Conservation (phyloP, 2,797 vertebrate species). For the Microchirus variegatus region DNA sequence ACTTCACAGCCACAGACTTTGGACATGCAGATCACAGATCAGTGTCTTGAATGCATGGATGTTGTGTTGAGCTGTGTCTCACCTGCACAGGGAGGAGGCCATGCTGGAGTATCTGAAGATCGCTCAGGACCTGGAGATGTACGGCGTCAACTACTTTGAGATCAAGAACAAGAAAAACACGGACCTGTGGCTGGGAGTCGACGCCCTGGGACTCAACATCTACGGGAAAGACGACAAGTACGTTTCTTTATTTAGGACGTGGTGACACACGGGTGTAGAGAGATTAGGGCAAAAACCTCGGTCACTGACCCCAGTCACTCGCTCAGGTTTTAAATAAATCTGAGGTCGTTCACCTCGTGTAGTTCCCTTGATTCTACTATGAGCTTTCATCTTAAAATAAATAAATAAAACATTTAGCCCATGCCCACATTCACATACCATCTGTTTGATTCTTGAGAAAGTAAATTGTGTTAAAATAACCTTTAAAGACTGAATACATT, state of each 20-base stretch:
- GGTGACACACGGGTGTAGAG: conserved; percentile 7
- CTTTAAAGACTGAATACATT: too few species aligned
- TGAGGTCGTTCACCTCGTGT: too few species aligned
- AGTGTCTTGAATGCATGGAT: too few species aligned
- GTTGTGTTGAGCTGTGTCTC: not conserved
- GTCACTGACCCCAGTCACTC: conserved; percentile 45
- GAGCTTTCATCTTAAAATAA: too few species aligned
- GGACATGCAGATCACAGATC: too few species aligned
- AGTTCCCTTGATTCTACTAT: too few species aligned
- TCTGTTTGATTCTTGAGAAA: too few species aligned
- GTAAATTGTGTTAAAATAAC: too few species aligned
- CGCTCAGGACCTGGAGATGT: conserved; percentile 98
- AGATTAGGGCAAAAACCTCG: conserved; percentile 24
- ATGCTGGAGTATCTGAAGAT: conserved; percentile 98
- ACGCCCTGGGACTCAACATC: conserved; percentile 95
- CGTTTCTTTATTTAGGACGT: conserved; percentile 22
- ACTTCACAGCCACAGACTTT: too few species aligned
- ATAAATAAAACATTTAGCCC: too few species aligned
- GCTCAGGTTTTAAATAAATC: too few species aligned
- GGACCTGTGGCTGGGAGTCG: conserved; percentile 94
- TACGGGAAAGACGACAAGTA: conserved; percentile 94
- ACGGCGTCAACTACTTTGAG: conserved; percentile 96
- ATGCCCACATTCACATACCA: too few species aligned
- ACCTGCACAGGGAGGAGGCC: conserved; percentile 85
- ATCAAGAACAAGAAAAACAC: conserved; percentile 98